Base-by-base conservation (phyloP, 2,113 vertebrate species). In the Hypomesus transpacificus region DNA sequence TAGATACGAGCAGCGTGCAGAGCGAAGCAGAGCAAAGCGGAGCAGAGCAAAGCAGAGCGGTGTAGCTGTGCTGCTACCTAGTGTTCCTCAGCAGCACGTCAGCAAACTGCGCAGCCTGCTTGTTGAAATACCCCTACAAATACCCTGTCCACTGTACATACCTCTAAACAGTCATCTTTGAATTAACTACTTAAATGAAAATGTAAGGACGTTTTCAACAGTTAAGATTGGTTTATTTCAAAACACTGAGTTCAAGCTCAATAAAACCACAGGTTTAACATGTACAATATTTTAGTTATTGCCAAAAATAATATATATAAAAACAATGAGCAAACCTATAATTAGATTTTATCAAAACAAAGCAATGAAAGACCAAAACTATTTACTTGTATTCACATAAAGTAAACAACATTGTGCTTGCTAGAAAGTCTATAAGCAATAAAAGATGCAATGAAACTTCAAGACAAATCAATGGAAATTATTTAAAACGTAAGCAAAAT, bases 191-290 rank as follows among this genome's bases (percentile, higher is more conserved):
- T 52, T 2, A 26, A 56, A 63, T n/a, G 9, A 21, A 79, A 58
- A 39, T 18, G 18, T 3, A 14, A 26, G 24, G 52, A 50, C 63
- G 0, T 16, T 14, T 6, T 31, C 5, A 73, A 84, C 77, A 83
- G 82, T 91, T 87, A 84, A 82, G 62, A 89, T 91, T 89, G 89
- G 89, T 91, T 62, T 77, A 89, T 95, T 94, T 95, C 87, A 94
- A 96, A 97, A 97, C 95, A 95, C 92, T 86, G 94, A 95, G 94
- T 92, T 92, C 94, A 96, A 96, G 92, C 92, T 93, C 92, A 95
- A 91, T 92, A 92, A 91, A 93, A 95, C 90, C 93, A 96, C 95
- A 95, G 91, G 92, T 93, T 95, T 93, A 89, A 95, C 94, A 95
- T 88, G 86, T 92, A 95, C 89, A 88, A 89, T 86, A 80, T 81